Percentiles rank a stretch among this genome's conserved stretches.
Evolutionary conservation across 1,140 invertebrate species (phyloP).

Genomic region (Gyrodactylus salaris): DNA sequence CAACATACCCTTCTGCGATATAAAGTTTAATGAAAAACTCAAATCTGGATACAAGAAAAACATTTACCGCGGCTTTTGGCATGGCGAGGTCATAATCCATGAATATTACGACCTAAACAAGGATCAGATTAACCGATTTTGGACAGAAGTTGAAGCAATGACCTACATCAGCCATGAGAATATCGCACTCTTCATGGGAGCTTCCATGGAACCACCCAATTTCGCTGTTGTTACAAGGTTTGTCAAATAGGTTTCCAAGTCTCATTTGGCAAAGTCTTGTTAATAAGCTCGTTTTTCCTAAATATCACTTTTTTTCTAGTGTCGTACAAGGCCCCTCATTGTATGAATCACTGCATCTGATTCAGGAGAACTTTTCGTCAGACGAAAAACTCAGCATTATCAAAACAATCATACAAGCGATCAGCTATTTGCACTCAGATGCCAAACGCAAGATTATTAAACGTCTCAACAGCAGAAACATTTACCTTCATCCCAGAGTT

Average conservation of each 20-base stretch:
- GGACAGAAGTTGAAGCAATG: slow-evolving; percentile 17
- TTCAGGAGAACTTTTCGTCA: slow-evolving; percentile 13
- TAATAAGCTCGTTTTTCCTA: not conserved
- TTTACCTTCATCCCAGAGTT: slow-evolving; percentile 21
- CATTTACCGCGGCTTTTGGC: slow-evolving; percentile 22
- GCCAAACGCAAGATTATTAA: slow-evolving; percentile 20
- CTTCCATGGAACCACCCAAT: slow-evolving; percentile 17
- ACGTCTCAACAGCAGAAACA: slow-evolving; percentile 20
- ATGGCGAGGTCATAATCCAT: slow-evolving; percentile 20
- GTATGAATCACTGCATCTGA: slow-evolving; percentile 16
- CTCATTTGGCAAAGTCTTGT: not conserved
- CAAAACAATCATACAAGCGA: slow-evolving; percentile 17
- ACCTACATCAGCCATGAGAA: slow-evolving; percentile 24
- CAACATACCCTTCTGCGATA: slow-evolving; percentile 17
- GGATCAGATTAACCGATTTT: slow-evolving; percentile 14
- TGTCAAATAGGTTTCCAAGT: not conserved
- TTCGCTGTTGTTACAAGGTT: slow-evolving; percentile 21
- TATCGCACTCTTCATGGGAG: slow-evolving; percentile 24
- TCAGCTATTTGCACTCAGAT: slow-evolving; percentile 22
- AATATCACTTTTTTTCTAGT: slow-evolving; percentile 9
- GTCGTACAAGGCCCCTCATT: slow-evolving; percentile 14
- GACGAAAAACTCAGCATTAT: slow-evolving; percentile 15
- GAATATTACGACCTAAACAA: slow-evolving; percentile 12
- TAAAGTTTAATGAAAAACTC: slow-evolving; percentile 15
- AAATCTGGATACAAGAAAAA: slow-evolving; percentile 15